Evolutionary conservation across 2,888 invertebrate species (phyloP), one percentile per base, ranked within the genome.

Genomic region (Thera britannica): DNA sequence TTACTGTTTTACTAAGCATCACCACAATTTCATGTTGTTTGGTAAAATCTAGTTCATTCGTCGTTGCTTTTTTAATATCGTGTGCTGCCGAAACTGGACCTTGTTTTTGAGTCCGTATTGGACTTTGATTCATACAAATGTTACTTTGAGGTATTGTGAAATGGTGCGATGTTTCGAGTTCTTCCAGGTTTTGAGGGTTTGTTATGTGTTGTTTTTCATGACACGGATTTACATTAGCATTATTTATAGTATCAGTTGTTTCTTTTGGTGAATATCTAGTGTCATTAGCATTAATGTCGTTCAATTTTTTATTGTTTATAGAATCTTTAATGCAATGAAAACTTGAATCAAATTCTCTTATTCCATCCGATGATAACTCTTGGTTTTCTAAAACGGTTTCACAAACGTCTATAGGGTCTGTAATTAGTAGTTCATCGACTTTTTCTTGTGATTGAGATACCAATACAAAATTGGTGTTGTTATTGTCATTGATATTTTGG

Each of bases 81-180:
- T 55, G 49, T 65, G 11, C 23, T 57, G 52, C 56, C 3, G 55
- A 23, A 6, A 9, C 54, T 7, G 35, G n/a, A 38, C 7, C 34
- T 3, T 61, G 23, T 9, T 61, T 44, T 52, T 35, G 54, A n/a
- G 12, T 62, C 8, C 57, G 3, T 67, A 57, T 57, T 41, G 57
- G 44, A 60, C 48, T 62, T 51, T 38, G 9, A 23, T 54, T 51
- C 23, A 56, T 52, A 36, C 34, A 56, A 1, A 54, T 44, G n/a
- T 23, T 62, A 58, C 49, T 58, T 7, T 67, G 65, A 38, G 54
- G 35, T 23, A 49, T 9, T 12, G 59, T 70, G 61, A 83, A 83
- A 65, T 83, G 79, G 68, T 78, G 77, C 38, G 82, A 83, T 46
- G 75, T 46, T 54, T 73, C 52, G 7, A 48, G 0, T 8, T 48